These are phyloP conservation scores for Heliconius congener DNA, from an alignment of 1,140 invertebrate species.

Conservation along the genomic window DNA sequence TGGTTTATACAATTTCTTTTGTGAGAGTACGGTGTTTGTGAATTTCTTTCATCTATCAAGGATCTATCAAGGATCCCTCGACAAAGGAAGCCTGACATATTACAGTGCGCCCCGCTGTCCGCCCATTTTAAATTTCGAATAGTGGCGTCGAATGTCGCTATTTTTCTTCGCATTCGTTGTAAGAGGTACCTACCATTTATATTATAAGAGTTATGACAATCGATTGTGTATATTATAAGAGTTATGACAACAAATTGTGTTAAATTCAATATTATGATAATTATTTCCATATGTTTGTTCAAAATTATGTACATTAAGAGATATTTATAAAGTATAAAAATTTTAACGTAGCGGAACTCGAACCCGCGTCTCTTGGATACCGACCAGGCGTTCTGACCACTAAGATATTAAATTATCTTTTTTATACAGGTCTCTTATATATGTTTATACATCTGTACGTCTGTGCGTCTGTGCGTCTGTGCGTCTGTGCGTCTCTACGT, in stretches of 20 bases:
- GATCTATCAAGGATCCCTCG: not conserved
- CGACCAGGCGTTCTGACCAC: no score
- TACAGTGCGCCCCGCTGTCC: not conserved
- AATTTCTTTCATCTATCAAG: not conserved
- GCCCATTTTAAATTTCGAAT: conserved; percentile 7
- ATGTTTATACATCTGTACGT: no score
- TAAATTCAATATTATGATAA: not conserved
- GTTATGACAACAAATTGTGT: not conserved
- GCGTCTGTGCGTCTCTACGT: no score
- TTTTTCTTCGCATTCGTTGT: not conserved
- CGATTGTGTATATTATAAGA: no score
- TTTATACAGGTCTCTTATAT: no score
- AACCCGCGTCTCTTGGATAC: no score
- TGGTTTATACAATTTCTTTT: not conserved
- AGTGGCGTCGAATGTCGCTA: not conserved
- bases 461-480: no score
- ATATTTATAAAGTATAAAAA: no score
- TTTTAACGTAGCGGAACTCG: no score
- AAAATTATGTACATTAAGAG: no score
- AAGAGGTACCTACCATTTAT: not conserved
- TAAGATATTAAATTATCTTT: no score
- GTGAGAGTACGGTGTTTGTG: not conserved
- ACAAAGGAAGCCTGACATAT: not conserved
- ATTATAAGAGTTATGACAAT: not conserved
- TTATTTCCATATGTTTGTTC: not conserved